Evolutionary conservation across 1,140 invertebrate genomes (phyloP).

Genomic region (Drosophila funebris): DNA sequence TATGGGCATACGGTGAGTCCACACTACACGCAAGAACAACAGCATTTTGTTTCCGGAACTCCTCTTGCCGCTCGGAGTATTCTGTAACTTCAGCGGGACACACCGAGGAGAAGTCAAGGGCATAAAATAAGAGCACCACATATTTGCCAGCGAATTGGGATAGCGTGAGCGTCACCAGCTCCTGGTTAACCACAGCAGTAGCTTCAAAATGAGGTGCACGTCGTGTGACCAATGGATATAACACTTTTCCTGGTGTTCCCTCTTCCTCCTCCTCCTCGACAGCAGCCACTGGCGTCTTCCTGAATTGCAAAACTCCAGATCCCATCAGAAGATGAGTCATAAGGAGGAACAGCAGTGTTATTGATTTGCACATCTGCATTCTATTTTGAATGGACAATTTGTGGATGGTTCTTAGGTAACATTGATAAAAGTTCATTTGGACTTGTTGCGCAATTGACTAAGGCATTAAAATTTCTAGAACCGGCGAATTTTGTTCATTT

Average conservation of each 20-base stretch:
- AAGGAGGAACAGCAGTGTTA: background rate
- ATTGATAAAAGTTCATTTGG: background rate
- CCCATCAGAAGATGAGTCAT: background rate
- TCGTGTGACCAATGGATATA: background rate
- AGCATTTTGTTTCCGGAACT: slow-evolving; percentile 2
- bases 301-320: background rate
- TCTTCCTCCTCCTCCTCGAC: background rate
- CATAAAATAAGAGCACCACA: slow-evolving; percentile 13
- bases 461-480: background rate
- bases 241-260: background rate
- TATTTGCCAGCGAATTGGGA: slow-evolving; percentile 1
- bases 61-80: background rate
- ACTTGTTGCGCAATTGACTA: too few relatives aligned
- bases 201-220: background rate
- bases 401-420: background rate
- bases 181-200: slow-evolving; percentile 4
- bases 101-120: background rate
- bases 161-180: background rate
- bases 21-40: background rate
- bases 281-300: background rate
- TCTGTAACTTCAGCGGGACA: background rate
- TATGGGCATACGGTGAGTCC: background rate
- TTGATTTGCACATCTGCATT: background rate
- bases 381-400: background rate
- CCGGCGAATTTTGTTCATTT: background rate